Base-by-base conservation (phyloP, 2,113 vertebrate genomes). In the Hydrochoerus hydrochaeris region DNA sequence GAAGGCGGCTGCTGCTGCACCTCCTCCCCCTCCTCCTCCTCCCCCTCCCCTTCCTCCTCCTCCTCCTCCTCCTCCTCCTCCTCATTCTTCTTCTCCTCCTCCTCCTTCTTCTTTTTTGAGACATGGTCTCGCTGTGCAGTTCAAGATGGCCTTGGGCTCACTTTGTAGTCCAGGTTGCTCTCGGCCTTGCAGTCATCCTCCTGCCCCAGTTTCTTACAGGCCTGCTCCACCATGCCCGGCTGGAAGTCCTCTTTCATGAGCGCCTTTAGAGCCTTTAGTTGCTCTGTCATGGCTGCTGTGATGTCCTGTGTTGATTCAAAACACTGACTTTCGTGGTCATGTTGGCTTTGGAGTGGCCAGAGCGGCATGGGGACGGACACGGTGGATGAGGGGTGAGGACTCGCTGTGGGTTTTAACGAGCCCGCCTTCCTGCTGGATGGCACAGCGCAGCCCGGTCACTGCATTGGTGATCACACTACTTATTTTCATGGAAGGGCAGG, bases 341-440 rank as follows among this genome's bases (percentile, higher is more conserved):
- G 35, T 80, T 80, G 77, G 19, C 77, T 80, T 20, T 52, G 46
- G 46, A 80, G 11, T 16, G 35, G 49, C 46, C 49, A 20, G 77
- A 35, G 49, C 24, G 19, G 44, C 30, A 9, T 3, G 30, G 46
- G 52, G 30, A 19, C 9, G 35, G 22, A 44, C 10, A 5, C 10
- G 12, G 71, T 44, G 22, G 30, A 49, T 52, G 52, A 35, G 75
- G 75, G 30, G 8, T 10, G 26, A 52, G 46, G 77, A 19, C 14
- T 0, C 14, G 2, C 44, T 46, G 44, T 46, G 1, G 3, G 44
- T 30, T 49, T 32, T 19, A 7, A 30, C 1, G 9, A 54, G 30
- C 28, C 22, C 17, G 28, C 14, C 46, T 52, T 78, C 32, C 30
- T 54, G 41, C 20, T 52, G 30, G 30, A 4, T 52, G 77, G 8